Percentiles rank a stretch among this genome's conserved stretches.
Conservation (phyloP, 2,888 invertebrate genomes). For the Tanypteryx hageni region DNA sequence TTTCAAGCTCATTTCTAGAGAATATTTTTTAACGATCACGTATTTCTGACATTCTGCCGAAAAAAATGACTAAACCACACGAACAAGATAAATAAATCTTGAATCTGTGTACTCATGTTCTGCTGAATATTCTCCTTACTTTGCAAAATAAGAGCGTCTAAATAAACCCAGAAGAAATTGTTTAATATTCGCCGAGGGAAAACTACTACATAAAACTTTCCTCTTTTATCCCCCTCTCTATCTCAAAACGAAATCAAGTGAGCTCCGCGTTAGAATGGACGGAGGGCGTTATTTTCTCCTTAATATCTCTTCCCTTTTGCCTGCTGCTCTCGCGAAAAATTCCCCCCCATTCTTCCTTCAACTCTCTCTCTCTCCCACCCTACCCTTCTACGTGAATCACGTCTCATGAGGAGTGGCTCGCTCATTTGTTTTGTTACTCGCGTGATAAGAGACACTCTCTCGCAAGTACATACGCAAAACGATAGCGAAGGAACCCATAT, state of each 20-base stretch:
- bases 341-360: neutral
- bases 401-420: conserved; percentile 35
- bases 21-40: no score
- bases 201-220: neutral
- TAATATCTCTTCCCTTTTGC: neutral
- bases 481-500: conserved; percentile 27
- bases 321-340: neutral
- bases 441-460: conserved; percentile 56
- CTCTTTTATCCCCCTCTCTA: neutral
- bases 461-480: conserved; percentile 49
- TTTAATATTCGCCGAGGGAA: conserved; percentile 24
- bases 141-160: neutral
- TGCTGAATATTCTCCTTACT: neutral
- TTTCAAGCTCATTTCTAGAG: no score
- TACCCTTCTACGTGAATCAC: conserved; percentile 48
- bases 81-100: neutral
- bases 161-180: conserved; percentile 4
- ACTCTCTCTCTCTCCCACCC: neutral
- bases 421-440: conserved; percentile 55
- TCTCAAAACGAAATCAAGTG: conserved; percentile 18
- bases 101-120: neutral
- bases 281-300: neutral
- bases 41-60: neutral
- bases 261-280: neutral
- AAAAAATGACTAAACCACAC: neutral